Base-by-base conservation (phyloP, 2,888 invertebrate genomes). In the Alloscopus bannaensis region DNA sequence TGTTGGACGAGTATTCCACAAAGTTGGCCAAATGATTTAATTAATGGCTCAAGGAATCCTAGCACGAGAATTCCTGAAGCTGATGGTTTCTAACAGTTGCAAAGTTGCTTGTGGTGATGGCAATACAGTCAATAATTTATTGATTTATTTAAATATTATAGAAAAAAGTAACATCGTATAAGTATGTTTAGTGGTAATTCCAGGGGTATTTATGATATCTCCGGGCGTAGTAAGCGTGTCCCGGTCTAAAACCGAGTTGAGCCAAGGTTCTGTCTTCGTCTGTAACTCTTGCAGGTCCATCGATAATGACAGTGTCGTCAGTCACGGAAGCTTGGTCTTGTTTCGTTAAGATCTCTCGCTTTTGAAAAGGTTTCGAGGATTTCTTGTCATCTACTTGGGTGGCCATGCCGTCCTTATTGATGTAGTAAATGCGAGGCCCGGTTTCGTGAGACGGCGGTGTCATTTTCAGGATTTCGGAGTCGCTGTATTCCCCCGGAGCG, bases 141-240 rank as follows among this genome's bases (percentile, higher is more conserved):
- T n/a, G n/a, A n/a, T n/a, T n/a, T n/a, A n/a, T n/a, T n/a, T n/a
- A n/a, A n/a, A n/a, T n/a, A n/a, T n/a, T n/a, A n/a, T n/a, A n/a
- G n/a, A n/a, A n/a, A n/a, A n/a, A n/a, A n/a, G n/a, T n/a, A n/a
- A n/a, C n/a, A n/a, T n/a, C n/a, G n/a, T n/a, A n/a, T n/a, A n/a
- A n/a, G n/a, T n/a, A n/a, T n/a, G n/a, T n/a, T 70, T 36, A 71
- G 50, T 71, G 71, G 28, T 71, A 71, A 20, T 71, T 71, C 71
- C 71, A 71, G 3, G 71, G 71, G 40, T 71, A 71, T 24, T 71
- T 71, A 40, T 71, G 71, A 20, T 62, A 71, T 22, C 71, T 20
- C 16, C 71, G 47, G 2, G 71, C 60, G n/a, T 71, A 71, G 50
- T 71, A 71, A 18, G 71, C 71, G 36, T 45, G 60, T 18, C 50